Base-by-base conservation (phyloP, 2,797 vertebrate species). In the Channa striata region DNA sequence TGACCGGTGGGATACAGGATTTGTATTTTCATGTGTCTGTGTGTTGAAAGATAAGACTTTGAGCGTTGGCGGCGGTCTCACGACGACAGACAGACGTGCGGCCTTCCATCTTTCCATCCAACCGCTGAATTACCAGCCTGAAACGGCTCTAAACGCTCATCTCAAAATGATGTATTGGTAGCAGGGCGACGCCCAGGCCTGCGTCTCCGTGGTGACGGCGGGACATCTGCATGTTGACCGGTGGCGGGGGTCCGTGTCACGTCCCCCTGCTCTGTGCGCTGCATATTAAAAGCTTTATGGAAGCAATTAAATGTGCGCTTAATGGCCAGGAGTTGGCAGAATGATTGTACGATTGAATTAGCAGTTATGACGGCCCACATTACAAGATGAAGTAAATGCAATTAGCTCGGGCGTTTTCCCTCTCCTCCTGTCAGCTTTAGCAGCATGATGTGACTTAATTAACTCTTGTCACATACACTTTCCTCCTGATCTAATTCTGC, bases 201-300 rank as follows among this genome's bases (percentile, higher is more conserved):
- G 93, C 86, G 95, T 97, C 94, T 95, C 91, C 62, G 84, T 84
- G 74, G 93, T 92, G 94, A 96, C 81, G 90, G 93, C 75, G 68
- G 94, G 95, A 95, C 96, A 97, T 96, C 95, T 97, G 95, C 94
- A 93, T 95, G 83, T 69, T 82, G 81, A 74, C 83, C 47, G 77
- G 92, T 89, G 4, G 74, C 21, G 70, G 90, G 82, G 93, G 92
- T 71, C 1, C 2, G 87, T 89, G 74, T 89, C 90, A 93, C 89
- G 92, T 93, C 74, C 62, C 91, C 91, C 88, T 84, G 74, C 79
- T 95, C 95, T 96, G 95, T 97, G 95, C 68, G 87, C 94, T 95
- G 96, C 96, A 98, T 98, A 97, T 97, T 97, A 97, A 98, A 94
- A 96, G 95, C 96, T 97, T 97, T 96, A 96, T 96, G 95, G 95